Percentiles rank a stretch among this genome's conserved stretches.
These are phyloP conservation scores for Rutpela maculata DNA, from an alignment of 2,888 invertebrate genomes.

Conservation along the genomic window DNA sequence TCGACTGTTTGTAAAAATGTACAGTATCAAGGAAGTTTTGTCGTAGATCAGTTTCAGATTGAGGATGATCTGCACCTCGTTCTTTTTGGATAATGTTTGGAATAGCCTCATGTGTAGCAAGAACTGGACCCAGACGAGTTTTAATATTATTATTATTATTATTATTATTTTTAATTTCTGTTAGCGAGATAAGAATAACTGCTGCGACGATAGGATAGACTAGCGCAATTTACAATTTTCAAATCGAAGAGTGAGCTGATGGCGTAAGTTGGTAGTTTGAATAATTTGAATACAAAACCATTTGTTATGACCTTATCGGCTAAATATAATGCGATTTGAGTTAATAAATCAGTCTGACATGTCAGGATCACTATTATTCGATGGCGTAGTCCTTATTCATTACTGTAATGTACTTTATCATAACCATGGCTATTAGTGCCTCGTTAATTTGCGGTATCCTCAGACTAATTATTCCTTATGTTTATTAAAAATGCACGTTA, in stretches of 20 bases:
- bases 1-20: too few relatives aligned
- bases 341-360: slow-evolving; percentile 48
- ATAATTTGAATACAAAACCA: slow-evolving; percentile 41
- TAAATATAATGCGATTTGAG: slow-evolving; percentile 46
- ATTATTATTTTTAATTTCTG: background rate
- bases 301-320: slow-evolving; percentile 50
- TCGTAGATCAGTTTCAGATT: too few relatives aligned
- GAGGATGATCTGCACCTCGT: too few relatives aligned
- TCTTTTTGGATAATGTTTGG: too few relatives aligned
- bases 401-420: slow-evolving; percentile 22
- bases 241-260: slow-evolving; percentile 20
- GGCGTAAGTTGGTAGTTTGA: slow-evolving; percentile 28
- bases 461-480: slow-evolving; percentile 7
- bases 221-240: slow-evolving; percentile 4
- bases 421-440: slow-evolving; percentile 29
- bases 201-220: background rate
- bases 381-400: slow-evolving; percentile 22
- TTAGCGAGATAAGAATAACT: background rate
- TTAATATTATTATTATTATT: too few relatives aligned
- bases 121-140: too few relatives aligned
- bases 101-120: too few relatives aligned
- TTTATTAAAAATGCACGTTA: slow-evolving; percentile 5
- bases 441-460: slow-evolving; percentile 26
- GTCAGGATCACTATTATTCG: slow-evolving; percentile 41
- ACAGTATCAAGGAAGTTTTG: too few relatives aligned